Evolutionary conservation across 2,797 vertebrate genomes (phyloP).

Genomic region (Acanthurus tractus): DNA sequence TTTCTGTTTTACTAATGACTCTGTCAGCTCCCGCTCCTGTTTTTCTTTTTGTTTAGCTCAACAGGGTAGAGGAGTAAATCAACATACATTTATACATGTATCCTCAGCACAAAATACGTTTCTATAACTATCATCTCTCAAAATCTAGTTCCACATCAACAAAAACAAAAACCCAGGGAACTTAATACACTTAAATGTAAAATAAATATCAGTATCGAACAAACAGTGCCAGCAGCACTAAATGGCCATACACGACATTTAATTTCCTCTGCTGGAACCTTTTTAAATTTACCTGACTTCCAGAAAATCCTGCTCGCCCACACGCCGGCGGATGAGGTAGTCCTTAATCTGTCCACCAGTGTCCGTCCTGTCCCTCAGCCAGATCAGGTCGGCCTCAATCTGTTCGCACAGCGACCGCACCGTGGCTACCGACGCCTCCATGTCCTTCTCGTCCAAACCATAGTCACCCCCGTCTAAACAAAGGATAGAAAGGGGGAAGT

Average conservation of each 20-base stretch:
- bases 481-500: neutral
- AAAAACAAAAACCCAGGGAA: neutral
- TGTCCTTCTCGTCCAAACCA: constrained; percentile 93
- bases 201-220: neutral
- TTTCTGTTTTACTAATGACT: too few relatives aligned
- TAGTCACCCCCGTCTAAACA: constrained; percentile 94
- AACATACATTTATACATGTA: neutral
- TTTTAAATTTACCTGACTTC: constrained; percentile 94
- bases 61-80: neutral
- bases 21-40: too few relatives aligned
- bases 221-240: neutral
- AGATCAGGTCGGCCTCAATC: constrained; percentile 93
- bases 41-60: too few relatives aligned
- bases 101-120: neutral
- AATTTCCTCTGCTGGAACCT: neutral
- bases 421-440: constrained; percentile 96
- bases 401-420: constrained; percentile 96
- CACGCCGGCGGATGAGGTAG: constrained; percentile 94
- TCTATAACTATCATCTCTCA: neutral
- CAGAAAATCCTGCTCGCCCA: constrained; percentile 98
- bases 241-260: neutral
- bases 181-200: neutral
- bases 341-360: constrained; percentile 92
- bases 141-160: neutral
- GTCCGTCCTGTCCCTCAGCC: constrained; percentile 93